These are phyloP conservation scores for Microtus oregoni DNA, from an alignment of 2,113 vertebrate genomes.

Conservation along the genomic window DNA sequence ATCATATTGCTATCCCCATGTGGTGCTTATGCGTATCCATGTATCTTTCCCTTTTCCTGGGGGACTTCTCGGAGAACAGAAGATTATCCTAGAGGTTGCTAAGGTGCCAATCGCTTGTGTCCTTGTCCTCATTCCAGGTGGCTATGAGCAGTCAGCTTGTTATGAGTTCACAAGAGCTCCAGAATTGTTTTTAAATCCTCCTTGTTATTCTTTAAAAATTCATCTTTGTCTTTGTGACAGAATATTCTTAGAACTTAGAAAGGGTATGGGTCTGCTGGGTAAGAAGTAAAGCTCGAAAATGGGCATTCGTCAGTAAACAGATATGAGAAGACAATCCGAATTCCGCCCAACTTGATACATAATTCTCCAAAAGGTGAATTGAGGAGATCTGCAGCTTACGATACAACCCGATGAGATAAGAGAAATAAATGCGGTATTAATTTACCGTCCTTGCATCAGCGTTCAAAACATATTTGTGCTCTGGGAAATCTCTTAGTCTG, in stretches of 20 bases:
- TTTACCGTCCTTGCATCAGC: neutral
- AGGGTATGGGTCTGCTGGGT: too few relatives aligned
- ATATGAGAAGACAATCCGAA: neutral
- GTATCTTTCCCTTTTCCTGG: neutral
- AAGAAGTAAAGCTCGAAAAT: neutral
- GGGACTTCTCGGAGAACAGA: neutral
- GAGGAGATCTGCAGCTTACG: neutral
- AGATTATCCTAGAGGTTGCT: neutral
- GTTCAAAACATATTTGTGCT: neutral
- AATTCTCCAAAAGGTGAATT: neutral
- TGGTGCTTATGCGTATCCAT: neutral
- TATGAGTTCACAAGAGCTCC: neutral
- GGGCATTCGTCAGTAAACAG: neutral
- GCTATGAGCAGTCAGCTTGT: neutral
- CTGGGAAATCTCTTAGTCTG: neutral
- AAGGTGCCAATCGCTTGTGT: neutral
- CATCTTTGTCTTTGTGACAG: neutral
- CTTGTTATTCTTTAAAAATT: neutral
- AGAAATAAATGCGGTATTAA: neutral
- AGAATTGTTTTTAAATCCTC: neutral
- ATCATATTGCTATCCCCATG: neutral
- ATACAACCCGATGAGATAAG: rapidly evolving
- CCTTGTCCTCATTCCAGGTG: too few relatives aligned
- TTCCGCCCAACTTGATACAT: neutral
- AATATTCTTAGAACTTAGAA: neutral